These are phyloP conservation scores for Limnephilus rhombicus DNA, from an alignment of 2,888 invertebrate genomes.

Conservation along the genomic window DNA sequence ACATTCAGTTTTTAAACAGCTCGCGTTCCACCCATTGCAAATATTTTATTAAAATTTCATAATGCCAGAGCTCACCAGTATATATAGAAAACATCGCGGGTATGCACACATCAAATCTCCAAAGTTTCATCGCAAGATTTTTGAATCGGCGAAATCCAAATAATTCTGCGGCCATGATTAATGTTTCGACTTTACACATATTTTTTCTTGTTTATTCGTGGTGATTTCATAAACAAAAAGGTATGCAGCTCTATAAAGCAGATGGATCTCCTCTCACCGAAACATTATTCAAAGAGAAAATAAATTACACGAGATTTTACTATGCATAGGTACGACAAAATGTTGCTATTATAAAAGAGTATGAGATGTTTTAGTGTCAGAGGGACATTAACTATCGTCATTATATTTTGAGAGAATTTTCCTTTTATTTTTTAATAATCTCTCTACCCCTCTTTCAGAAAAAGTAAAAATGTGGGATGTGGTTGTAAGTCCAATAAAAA, in stretches of 20 bases:
- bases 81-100: too few species aligned
- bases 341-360: neutral
- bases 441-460: neutral
- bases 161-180: too few species aligned
- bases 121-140: too few species aligned
- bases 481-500: neutral
- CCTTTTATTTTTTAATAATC: neutral
- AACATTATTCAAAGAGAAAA: neutral
- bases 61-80: too few species aligned
- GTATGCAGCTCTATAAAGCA: neutral
- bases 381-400: neutral
- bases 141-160: too few species aligned
- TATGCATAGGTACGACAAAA: neutral
- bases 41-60: too few species aligned
- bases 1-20: too few species aligned
- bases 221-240: neutral
- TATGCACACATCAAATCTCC: too few species aligned
- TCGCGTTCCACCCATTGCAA: too few species aligned
- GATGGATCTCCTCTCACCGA: neutral
- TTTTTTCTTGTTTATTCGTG: neutral
- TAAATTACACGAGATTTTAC: neutral
- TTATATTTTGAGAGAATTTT: neutral
- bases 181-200: too few species aligned
- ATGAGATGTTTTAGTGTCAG: neutral
- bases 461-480: neutral